Conservation (phyloP, 2,888 invertebrate species). For the Arge pagana region DNA sequence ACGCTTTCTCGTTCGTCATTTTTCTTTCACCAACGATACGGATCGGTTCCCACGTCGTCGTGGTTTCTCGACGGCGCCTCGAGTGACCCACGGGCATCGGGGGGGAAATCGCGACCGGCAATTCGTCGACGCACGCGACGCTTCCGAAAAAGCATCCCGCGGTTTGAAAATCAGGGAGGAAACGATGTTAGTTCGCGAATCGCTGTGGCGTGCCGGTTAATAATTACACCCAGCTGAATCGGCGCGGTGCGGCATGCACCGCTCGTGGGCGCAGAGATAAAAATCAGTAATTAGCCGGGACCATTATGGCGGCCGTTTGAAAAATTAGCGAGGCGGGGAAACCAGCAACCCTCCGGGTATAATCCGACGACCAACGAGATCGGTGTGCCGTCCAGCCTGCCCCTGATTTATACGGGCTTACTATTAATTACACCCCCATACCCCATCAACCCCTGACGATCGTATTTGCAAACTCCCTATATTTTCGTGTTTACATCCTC, state of each 20-base stretch:
- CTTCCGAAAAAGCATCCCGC: too few relatives aligned
- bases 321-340: constrained; percentile 56
- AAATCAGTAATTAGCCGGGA: constrained; percentile 58
- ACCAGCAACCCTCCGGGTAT: constrained; percentile 55
- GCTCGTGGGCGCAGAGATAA: constrained; percentile 46
- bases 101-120: neutral
- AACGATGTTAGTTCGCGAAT: constrained; percentile 38
- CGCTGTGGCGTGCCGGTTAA: constrained; percentile 36
- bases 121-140: too few relatives aligned
- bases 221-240: constrained; percentile 38
- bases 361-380: constrained; percentile 38
- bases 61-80: neutral
- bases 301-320: constrained; percentile 56
- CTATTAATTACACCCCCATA: constrained; percentile 53
- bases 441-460: constrained; percentile 16
- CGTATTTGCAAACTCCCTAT: constrained; percentile 14
- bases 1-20: too few relatives aligned
- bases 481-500: neutral
- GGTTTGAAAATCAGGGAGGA: constrained; percentile 27
- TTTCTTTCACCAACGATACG: too few relatives aligned
- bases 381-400: constrained; percentile 15
- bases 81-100: constrained; percentile 6
- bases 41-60: too few relatives aligned
- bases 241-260: constrained; percentile 30
- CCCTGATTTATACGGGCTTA: constrained; percentile 43